Base-by-base conservation (phyloP, 2,113 vertebrate genomes). In the Chlorodrepanis virens region DNA sequence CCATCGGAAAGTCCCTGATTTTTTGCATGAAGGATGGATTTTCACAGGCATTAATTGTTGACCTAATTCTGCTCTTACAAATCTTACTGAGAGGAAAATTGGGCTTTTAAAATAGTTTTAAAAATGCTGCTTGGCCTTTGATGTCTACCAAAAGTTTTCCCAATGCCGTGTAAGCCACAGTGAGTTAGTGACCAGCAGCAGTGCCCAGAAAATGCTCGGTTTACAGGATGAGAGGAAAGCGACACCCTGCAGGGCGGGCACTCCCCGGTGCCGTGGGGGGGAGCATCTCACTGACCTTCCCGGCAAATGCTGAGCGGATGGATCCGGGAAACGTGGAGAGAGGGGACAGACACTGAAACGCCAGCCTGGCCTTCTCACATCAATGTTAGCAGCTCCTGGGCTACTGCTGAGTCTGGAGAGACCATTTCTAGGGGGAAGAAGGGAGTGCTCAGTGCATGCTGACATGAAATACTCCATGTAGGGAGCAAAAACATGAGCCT, bases 401-500 rank as follows among this genome's bases (percentile, higher is more conserved):
- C 54, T 63, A 18, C 89, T 49, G 68, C 79, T 86, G 85, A 88
- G 79, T 56, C 42, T 35, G 60, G 72, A 83, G 78, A 90, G 82
- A 52, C 35, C 60, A 63, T 47, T 42, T 87, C 84, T 18, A 71
- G 76, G 44, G 47, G 47, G 14, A 56, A 94, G 64, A 5, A 74
- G 47, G 56, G 56, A 94, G 76, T 20, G 71, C 40, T 78, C 85
- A 22, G 40, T 14, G 72, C 86, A 84, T 54, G 85, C 61, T 19
- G 24, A 74, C 91, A 64, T 68, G 44, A 96, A 93, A 94, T 75
- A 78, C 77, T 68, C 92, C 92, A 76, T 54, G 80, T 53, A 95
- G 86, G 80, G 90, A 84, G 90, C 53, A 76, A 95, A 94, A 93
- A 89, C 88, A 76, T 17, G 68, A 82, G 53, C 70, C 65, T 68